A percentile compares a stretch with the other conserved stretches of the same genome.
These are phyloP conservation scores for Agrenia bidenticulata DNA, from an alignment of 2,888 invertebrate genomes.

Conservation along the genomic window DNA sequence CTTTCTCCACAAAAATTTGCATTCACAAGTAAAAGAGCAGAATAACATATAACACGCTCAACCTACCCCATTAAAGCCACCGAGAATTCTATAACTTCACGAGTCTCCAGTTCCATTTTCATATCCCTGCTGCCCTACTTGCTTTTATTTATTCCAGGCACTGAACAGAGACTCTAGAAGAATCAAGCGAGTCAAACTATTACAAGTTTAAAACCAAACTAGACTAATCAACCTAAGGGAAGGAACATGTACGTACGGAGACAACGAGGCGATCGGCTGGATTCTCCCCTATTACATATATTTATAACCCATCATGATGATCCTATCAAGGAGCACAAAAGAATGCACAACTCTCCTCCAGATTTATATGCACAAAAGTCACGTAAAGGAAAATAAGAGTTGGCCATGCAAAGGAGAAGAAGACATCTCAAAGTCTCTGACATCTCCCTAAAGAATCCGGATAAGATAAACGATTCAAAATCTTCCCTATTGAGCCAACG, in stretches of 20 bases:
- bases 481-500: not conserved
- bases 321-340: not conserved
- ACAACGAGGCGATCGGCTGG: too few relatives aligned
- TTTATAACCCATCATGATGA: too few relatives aligned
- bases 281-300: too few relatives aligned
- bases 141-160: not conserved
- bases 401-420: slow-evolving; percentile 4
- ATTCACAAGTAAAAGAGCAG: not conserved
- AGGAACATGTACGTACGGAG: too few relatives aligned
- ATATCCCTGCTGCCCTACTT: not conserved
- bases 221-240: too few relatives aligned
- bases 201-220: too few relatives aligned
- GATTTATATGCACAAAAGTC: slow-evolving; percentile 1
- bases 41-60: too few relatives aligned
- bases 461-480: slow-evolving; percentile 16
- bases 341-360: not conserved
- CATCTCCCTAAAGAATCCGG: slow-evolving; percentile 13
- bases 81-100: too few relatives aligned
- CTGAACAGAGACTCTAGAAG: not conserved
- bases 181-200: too few relatives aligned
- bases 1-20: not conserved
- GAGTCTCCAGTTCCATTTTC: not conserved
- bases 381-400: slow-evolving; percentile 3
- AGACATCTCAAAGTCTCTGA: slow-evolving; percentile 8
- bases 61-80: too few relatives aligned